These are phyloP conservation scores for Minunthozetes semirufus DNA, from an alignment of 2,888 invertebrate genomes.

Conservation along the genomic window DNA sequence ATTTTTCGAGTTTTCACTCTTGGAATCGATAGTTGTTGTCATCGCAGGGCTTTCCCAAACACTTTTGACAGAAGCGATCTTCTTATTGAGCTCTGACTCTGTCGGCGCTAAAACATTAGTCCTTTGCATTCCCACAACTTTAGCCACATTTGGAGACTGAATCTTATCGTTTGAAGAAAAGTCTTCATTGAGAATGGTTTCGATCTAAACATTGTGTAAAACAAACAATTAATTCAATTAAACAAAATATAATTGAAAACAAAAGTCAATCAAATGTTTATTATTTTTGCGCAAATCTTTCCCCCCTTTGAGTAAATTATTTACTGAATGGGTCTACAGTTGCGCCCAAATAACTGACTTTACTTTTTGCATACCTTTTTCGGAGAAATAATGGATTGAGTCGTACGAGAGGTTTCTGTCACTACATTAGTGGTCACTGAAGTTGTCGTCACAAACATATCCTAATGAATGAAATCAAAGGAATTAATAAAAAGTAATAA, in stretches of 20 bases:
- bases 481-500: not conserved
- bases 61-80: constrained; percentile 87
- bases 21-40: not conserved
- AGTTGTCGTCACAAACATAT: not conserved
- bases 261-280: not conserved
- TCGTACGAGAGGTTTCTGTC: constrained; percentile 1
- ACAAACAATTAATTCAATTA: not conserved
- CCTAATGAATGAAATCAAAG: not conserved
- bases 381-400: not conserved
- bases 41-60: constrained; percentile 47
- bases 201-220: not conserved
- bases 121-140: constrained; percentile 38
- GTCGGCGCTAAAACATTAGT: constrained; percentile 39
- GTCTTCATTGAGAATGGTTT: not conserved
- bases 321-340: constrained; percentile 20
- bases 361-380: not conserved
- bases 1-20: not conserved
- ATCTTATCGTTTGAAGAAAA: not conserved
- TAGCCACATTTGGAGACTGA: constrained; percentile 3
- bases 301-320: constrained; percentile 10
- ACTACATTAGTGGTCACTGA: not conserved
- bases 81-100: constrained; percentile 76
- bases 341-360: not conserved
- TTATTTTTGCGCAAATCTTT: constrained; percentile 5
- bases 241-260: not conserved